Conservation (phyloP, 2,797 vertebrate species). For the Sebastes glaucus region DNA sequence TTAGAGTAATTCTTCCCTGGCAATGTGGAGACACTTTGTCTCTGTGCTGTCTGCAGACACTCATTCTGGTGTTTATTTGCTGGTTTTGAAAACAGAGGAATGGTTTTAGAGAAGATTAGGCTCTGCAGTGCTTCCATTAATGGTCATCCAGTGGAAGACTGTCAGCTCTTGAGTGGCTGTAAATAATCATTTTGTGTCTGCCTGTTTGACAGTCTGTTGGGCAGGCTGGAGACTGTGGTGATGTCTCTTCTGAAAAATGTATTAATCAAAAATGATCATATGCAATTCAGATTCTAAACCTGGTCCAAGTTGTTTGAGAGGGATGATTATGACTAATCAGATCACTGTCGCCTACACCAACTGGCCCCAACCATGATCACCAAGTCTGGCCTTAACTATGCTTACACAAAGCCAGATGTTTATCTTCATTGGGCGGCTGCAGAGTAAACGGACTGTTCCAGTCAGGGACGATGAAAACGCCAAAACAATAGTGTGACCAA, state of each 20-base stretch:
- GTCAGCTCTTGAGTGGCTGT: conserved; percentile 6
- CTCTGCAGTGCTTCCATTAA: conserved; percentile 43
- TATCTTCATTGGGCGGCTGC: conserved; percentile 40
- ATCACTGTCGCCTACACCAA: conserved; percentile 18
- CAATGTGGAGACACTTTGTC: conserved; percentile 40
- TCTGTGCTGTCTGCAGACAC: conserved; percentile 37
- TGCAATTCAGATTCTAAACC: background rate
- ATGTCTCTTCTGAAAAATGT: background rate
- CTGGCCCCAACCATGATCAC: conserved; percentile 15
- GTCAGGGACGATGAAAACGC: conserved; percentile 58
- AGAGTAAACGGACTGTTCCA: conserved; percentile 60
- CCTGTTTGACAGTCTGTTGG: background rate
- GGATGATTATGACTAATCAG: conserved; percentile 40
- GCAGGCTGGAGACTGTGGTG: background rate
- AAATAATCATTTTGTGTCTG: conserved; percentile 3
- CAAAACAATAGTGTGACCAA: conserved; percentile 68
- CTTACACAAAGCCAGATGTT: conserved; percentile 64
- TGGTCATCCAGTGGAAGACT: conserved; percentile 33
- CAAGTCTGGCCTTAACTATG: conserved; percentile 37
- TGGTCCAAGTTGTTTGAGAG: background rate
- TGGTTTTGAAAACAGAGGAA: conserved; percentile 44
- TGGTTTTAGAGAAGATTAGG: conserved; percentile 35
- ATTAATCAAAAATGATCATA: background rate
- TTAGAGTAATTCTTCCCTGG: conserved; percentile 22
- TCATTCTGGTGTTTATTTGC: conserved; percentile 51